Conservation (phyloP, 2,888 invertebrate genomes). For the Cataglyphis livida region DNA sequence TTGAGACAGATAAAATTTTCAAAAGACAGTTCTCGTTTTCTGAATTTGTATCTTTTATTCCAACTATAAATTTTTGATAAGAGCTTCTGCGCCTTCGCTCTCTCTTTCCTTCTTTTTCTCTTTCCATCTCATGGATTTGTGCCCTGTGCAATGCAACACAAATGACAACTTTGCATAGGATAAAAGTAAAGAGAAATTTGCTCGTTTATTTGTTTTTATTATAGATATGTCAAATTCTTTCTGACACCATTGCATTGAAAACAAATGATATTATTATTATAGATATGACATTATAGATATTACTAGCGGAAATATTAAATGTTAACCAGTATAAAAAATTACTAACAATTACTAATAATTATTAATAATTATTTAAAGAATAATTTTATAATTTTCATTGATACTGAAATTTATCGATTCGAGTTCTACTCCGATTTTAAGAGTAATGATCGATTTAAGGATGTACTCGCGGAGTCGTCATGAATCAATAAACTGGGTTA, state of each 20-base stretch:
- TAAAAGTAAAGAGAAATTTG: not conserved
- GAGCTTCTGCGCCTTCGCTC: not conserved
- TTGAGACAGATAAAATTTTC: constrained; percentile 22
- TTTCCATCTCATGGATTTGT: not conserved
- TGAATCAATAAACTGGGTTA: constrained; percentile 38
- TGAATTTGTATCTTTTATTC: constrained; percentile 16
- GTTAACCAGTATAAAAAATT: too few species aligned
- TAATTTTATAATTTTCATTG: too few species aligned
- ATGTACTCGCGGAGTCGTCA: constrained; percentile 17
- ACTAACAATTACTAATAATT: too few species aligned
- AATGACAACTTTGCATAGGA: constrained; percentile 19
- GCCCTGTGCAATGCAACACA: not conserved
- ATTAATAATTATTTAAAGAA: too few species aligned
- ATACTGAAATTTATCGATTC: not conserved
- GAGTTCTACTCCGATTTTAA: constrained; percentile 12
- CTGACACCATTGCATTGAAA: not conserved
- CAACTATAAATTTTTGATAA: constrained; percentile 34
- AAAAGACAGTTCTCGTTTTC: constrained; percentile 4
- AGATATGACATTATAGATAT: not conserved
- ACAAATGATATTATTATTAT: not conserved
- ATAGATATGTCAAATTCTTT: not conserved
- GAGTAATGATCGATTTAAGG: constrained; percentile 17
- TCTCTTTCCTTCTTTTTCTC: not conserved
- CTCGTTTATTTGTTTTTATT: constrained; percentile 18
- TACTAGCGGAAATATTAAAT: not conserved